A percentile compares a stretch with the other conserved stretches of the same genome.
phyloP scores from a whole-genome alignment of 2,888 invertebrate genomes.

The Punctoribates punctum region DNA sequence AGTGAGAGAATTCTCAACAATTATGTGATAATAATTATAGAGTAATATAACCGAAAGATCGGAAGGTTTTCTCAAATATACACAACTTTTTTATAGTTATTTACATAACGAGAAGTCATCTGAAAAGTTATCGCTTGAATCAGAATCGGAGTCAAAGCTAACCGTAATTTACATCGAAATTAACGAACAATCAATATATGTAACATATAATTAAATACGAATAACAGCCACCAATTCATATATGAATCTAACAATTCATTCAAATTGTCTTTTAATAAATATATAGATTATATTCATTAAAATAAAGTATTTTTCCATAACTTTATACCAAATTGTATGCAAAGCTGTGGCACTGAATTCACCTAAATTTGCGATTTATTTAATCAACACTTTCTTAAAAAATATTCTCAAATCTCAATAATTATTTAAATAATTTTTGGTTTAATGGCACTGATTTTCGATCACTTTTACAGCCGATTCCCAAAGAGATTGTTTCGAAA shows the following conservation, averaged over 20 bases:
- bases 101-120: neutral
- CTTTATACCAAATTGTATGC: neutral
- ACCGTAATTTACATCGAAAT: neutral
- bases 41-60: neutral
- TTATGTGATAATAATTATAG: neutral
- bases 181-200: neutral
- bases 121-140: neutral
- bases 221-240: constrained; percentile 22
- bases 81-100: neutral
- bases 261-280: neutral
- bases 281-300: neutral
- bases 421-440: too few relatives aligned
- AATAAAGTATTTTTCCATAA: neutral
- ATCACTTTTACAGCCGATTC: constrained; percentile 31
- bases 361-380: constrained; percentile 17
- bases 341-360: constrained; percentile 37
- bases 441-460: constrained; percentile 23
- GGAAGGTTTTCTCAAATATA: neutral
- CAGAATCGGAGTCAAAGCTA: neutral
- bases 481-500: neutral
- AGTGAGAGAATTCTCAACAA: neutral
- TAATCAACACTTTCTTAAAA: neutral
- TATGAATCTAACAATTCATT: neutral
- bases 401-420: neutral
- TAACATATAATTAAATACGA: neutral